A percentile compares a stretch with the other conserved stretches of the same genome.
Evolutionary conservation across 2,113 vertebrate genomes (phyloP).

Genomic region (Alethe diademata): DNA sequence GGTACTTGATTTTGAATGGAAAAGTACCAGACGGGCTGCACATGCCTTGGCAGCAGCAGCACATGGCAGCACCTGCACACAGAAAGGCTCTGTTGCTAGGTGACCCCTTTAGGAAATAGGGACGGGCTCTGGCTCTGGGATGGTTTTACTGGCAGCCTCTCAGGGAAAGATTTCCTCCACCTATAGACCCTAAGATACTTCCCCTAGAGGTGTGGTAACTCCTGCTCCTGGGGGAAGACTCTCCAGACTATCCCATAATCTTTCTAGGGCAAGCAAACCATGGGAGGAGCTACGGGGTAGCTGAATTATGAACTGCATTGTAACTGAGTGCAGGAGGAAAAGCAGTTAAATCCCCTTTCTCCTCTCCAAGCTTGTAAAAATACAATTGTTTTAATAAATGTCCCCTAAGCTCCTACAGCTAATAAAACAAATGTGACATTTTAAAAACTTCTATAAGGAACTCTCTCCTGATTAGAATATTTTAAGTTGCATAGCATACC

Average conservation of each 20-base stretch:
- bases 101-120: too few relatives aligned
- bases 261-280: too few relatives aligned
- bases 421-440: neutral
- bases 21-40: neutral
- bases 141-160: neutral
- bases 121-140: neutral
- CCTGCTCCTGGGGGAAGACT: neutral
- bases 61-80: neutral
- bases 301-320: accelerated
- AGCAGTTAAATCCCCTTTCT: neutral
- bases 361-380: neutral
- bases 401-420: neutral
- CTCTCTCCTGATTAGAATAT: neutral
- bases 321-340: neutral
- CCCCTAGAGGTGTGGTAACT: neutral
- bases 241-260: too few relatives aligned
- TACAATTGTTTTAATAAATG: neutral
- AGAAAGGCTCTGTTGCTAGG: neutral
- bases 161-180: neutral
- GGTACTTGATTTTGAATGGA: neutral
- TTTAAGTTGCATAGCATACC: neutral
- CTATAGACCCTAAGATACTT: too few relatives aligned
- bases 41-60: neutral
- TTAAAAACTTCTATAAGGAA: neutral
- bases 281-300: neutral